phyloP scores from a whole-genome alignment of 2,888 invertebrate genomes.

The Neocrepidodera transversa region DNA sequence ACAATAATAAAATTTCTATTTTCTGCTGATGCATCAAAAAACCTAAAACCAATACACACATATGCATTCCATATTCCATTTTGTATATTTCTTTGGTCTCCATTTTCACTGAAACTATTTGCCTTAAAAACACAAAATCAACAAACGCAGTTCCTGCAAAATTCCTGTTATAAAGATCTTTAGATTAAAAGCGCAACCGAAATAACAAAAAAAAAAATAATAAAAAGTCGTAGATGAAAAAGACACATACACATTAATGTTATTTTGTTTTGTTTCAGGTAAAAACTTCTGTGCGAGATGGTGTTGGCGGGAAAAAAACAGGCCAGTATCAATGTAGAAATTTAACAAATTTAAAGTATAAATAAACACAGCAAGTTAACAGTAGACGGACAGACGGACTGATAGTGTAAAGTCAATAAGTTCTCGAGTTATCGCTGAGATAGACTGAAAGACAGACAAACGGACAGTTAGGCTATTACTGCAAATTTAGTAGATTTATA shows the following conservation, averaged over 20 bases:
- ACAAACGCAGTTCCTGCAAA: conserved; percentile 6
- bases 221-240: background rate
- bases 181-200: conserved; percentile 23
- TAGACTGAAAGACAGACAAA: no score
- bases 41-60: no score
- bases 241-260: conserved; percentile 19
- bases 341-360: no score
- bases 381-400: no score
- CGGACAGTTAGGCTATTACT: no score
- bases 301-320: background rate
- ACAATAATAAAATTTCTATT: no score
- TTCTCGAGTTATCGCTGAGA: no score
- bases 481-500: no score
- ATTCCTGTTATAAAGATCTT: conserved; percentile 18
- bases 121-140: conserved; percentile 23
- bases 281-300: conserved; percentile 3
- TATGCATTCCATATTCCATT: conserved; percentile 9
- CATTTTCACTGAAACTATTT: conserved; percentile 18
- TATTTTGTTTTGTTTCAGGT: conserved; percentile 36
- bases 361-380: no score
- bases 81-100: conserved; percentile 5
- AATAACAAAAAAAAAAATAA: conserved; percentile 9
- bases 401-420: no score
- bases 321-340: conserved; percentile 5
- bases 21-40: no score